These are phyloP conservation scores for Hydrotaea cyrtoneurina DNA, from an alignment of 2,888 invertebrate species.

Conservation along the genomic window DNA sequence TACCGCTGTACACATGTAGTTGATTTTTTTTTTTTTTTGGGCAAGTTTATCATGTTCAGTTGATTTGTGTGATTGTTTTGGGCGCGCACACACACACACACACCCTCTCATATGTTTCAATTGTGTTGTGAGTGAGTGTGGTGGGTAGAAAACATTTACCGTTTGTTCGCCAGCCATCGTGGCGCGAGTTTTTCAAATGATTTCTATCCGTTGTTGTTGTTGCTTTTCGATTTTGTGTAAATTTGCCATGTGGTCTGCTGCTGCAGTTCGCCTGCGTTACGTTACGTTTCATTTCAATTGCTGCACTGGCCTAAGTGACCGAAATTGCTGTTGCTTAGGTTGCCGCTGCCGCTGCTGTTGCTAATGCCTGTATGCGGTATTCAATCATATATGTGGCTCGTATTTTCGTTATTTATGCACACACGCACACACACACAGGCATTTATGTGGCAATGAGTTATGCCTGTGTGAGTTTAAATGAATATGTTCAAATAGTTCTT, in stretches of 20 bases:
- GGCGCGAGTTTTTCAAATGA: constrained; percentile 51
- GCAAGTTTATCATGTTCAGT: not conserved
- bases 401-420: not conserved
- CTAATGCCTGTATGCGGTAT: not conserved
- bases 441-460: too few relatives aligned
- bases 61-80: not conserved
- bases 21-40: too few relatives aligned
- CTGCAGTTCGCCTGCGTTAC: constrained; percentile 2
- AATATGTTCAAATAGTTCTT: too few relatives aligned
- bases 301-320: constrained; percentile 5
- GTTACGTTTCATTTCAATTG: constrained; percentile 17
- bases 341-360: too few relatives aligned
- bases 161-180: constrained; percentile 54
- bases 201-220: constrained; percentile 11
- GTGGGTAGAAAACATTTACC: not conserved
- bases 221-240: constrained; percentile 25
- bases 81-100: too few relatives aligned
- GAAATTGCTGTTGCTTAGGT: not conserved
- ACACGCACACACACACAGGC: not conserved
- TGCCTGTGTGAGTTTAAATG: too few relatives aligned
- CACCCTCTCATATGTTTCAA: too few relatives aligned
- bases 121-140: too few relatives aligned
- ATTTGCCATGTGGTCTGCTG: constrained; percentile 21
- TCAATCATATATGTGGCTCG: not conserved
- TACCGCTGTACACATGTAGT: too few relatives aligned